Evolutionary conservation across 2,888 invertebrate species (phyloP), one percentile per base, ranked within the genome.

Genomic region (Drosophila monieri): DNA sequence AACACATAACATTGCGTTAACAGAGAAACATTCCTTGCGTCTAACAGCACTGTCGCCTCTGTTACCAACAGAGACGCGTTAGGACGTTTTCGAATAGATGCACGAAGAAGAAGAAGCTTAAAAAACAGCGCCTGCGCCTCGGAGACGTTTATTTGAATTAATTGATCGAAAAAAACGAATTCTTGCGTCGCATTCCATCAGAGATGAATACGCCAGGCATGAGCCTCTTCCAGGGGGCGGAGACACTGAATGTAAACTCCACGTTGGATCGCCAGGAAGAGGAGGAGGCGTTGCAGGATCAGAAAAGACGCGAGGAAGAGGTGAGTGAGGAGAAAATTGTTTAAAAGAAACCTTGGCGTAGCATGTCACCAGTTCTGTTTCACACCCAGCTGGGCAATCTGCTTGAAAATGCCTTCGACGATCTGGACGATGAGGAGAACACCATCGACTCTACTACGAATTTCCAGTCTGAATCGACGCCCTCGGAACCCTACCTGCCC

Each of bases 181-280:
- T 14, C 12, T 30, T 30, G 43, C 44, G 58, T 54, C 35, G 15
- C 14, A 6, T 46, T 15, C 2, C 14, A 3, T 23, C 18, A 21
- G 83, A 68, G 39, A 94, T 94, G 94, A 93, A 94, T 79, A 93
- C 92, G 23, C 94, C 95, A 49, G 95, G 94, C 49, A 92, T 94
- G 92, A 95, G 95, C 91, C 92, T 95, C 78, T 95, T 95, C 88
- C 94, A 95, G 92, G 94, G 94, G 67, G 93, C 93, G 30, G 93
- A 93, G 30, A 93, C 93, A 80, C 93, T 95, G 74, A 94, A 94
- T 76, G 92, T 95, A 76, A 94, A 95, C 89, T 93, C 93, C 65
- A 94, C 93, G 78, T 92, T 93, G 47, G 94, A 94, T 88, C 92
- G 94, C 55, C 93, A 94, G 58, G 94, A 94, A 71, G 94, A 95